These are phyloP conservation scores for Ploceus nigricollis DNA, from an alignment of 2,113 vertebrate species.

Conservation along the genomic window DNA sequence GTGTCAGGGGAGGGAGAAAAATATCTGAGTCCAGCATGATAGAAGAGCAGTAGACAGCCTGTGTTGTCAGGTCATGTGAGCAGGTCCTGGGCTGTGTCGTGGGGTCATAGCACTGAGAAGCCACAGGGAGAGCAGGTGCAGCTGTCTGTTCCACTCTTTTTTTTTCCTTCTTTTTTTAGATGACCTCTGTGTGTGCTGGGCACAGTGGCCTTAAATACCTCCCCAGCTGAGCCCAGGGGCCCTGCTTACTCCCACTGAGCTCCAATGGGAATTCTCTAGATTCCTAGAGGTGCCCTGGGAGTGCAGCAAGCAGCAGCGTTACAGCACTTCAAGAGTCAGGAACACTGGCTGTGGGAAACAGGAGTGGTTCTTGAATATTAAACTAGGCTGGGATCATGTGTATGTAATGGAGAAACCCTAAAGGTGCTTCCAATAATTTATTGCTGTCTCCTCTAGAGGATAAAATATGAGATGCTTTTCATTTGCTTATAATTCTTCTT, in stretches of 20 bases:
- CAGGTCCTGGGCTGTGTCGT: background rate
- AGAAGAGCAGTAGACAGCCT: background rate
- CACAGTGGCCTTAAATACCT: background rate
- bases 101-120: background rate
- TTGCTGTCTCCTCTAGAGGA: background rate
- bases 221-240: background rate
- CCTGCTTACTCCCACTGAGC: background rate
- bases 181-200: background rate
- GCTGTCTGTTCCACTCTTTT: background rate
- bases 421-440: background rate
- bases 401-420: background rate
- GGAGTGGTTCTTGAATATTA: background rate
- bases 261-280: background rate
- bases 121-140: background rate
- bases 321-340: background rate
- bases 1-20: background rate
- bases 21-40: background rate
- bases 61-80: accelerated
- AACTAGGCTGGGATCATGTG: background rate
- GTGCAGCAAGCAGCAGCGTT: background rate
- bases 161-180: background rate
- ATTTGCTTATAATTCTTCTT: conserved; percentile 13
- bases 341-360: background rate
- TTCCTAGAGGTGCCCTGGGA: background rate
- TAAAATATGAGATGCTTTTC: background rate